Evolutionary conservation across 2,113 vertebrate genomes (phyloP), one percentile per base, ranked within the genome.

Genomic region (human (Homo sapiens)): DNA sequence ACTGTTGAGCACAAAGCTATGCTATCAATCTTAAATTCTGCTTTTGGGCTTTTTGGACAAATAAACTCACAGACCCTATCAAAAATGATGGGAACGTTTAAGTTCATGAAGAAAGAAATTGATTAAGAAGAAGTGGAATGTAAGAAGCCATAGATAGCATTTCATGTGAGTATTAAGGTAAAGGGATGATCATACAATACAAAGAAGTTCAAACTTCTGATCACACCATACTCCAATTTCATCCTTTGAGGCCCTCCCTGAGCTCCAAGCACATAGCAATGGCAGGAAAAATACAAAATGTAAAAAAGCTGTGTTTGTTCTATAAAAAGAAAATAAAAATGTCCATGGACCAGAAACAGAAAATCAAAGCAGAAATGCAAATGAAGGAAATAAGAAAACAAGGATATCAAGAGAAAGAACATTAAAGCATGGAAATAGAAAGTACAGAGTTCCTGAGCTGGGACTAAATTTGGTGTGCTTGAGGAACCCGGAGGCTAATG

Each of bases 11-110:
- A 5, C 10, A 83, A 50, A 83, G 25, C 7, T 66, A 55, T 78
- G 8, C 22, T 76, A 55, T 35, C 38, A 76, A 40, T 52, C 45
- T 57, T 75, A 38, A 85, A 43, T 64, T 79, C 23, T 86, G 59
- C 30, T 90, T 90, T 79, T 93, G 52, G 10, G 85, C 9, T 35
- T 80, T 92, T 70, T 64, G 57, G 43, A 70, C 25, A 78, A 89
- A 79, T 32, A 17, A 64, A 40, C 61, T 93, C 25, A 72, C 30
- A 55, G 23, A 73, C 7, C 5, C 6, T 52, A 68, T 48, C 5
- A 75, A 55, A 68, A 59, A 83, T 38, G 35, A 45, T 23, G 72
- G 75, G 25, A 70, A 93, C 35, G 13, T 72, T 70, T 7, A 32
- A 76, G 6, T 59, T 89, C 38, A 84, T 70, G 5, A 38, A 38